A percentile compares a stretch with the other conserved stretches of the same genome.
These are phyloP conservation scores for Heliconius himera DNA, from an alignment of 1,140 invertebrate species.

Conservation along the genomic window DNA sequence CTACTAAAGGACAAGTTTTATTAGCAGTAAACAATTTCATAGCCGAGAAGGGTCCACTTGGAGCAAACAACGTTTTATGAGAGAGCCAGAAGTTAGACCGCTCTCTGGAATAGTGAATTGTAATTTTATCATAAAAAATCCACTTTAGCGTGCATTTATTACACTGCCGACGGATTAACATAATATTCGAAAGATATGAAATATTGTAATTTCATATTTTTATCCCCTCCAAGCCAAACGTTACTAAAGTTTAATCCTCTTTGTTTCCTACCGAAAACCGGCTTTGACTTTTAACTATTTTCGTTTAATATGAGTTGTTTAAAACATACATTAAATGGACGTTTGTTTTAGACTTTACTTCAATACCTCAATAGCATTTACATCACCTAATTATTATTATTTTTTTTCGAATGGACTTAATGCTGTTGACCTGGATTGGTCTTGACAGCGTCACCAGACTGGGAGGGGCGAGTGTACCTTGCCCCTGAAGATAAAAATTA, in stretches of 20 bases:
- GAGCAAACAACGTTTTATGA: constrained; percentile 1
- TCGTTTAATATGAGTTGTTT: background rate
- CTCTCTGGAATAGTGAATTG: background rate
- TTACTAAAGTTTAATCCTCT: constrained; percentile 1
- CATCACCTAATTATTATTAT: background rate
- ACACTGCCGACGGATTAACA: background rate
- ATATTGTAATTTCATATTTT: background rate
- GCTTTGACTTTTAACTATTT: background rate
- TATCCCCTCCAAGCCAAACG: background rate
- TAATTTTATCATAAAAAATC: background rate
- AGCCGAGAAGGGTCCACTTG: background rate
- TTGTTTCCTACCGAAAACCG: background rate
- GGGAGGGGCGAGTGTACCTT: no score
- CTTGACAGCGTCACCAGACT: no score
- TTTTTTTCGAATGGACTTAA: no score
- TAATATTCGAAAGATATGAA: no score
- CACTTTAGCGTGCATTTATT: background rate
- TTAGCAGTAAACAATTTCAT: constrained; percentile 8
- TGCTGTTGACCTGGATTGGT: no score
- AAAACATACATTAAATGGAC: background rate
- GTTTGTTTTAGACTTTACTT: background rate
- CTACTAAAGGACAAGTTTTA: background rate
- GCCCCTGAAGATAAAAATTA: no score
- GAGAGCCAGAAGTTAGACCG: background rate
- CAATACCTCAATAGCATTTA: background rate